Percentiles rank a stretch among this genome's conserved stretches.
phyloP scores from a whole-genome alignment of 2,888 invertebrate genomes.

The Gisinianus flammeolus region DNA sequence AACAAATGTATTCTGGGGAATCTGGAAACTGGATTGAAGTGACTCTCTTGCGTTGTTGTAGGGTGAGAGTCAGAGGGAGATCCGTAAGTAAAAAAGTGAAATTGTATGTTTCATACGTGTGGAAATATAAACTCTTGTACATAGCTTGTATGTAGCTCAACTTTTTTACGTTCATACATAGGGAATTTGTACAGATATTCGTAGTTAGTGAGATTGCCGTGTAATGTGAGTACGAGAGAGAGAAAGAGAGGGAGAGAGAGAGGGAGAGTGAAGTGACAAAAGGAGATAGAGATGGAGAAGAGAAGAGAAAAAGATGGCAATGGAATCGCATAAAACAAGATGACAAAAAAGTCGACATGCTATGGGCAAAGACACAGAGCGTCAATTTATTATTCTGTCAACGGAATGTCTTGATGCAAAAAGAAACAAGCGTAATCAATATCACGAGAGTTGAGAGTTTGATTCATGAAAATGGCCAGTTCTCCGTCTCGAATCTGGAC shows the following conservation, averaged over 20 bases:
- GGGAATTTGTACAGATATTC: neutral
- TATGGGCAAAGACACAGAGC: constrained; percentile 53
- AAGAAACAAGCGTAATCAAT: constrained; percentile 58
- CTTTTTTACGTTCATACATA: neutral
- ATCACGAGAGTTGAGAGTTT: constrained; percentile 30
- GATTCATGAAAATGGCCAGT: constrained; percentile 18
- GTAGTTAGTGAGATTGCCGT: neutral
- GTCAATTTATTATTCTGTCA: constrained; percentile 58
- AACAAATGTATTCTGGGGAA: neutral
- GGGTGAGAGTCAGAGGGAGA: neutral
- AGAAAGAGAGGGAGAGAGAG: neutral
- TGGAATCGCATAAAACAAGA: constrained; percentile 55
- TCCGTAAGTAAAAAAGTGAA: neutral
- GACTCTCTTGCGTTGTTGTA: too few relatives aligned
- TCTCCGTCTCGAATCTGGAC: too few relatives aligned
- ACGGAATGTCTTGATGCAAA: constrained; percentile 50
- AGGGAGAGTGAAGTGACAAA: neutral
- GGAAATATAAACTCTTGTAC: neutral
- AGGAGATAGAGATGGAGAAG: neutral
- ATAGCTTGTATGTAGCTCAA: neutral
- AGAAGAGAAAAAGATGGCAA: constrained; percentile 26
- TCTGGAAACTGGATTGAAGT: neutral
- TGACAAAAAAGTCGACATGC: constrained; percentile 53
- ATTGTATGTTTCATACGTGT: neutral
- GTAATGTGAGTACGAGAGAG: neutral